Percentiles rank a stretch among this genome's conserved stretches.
phyloP scores from a whole-genome alignment of 2,888 invertebrate species.

The Sminthurinus aureus region DNA sequence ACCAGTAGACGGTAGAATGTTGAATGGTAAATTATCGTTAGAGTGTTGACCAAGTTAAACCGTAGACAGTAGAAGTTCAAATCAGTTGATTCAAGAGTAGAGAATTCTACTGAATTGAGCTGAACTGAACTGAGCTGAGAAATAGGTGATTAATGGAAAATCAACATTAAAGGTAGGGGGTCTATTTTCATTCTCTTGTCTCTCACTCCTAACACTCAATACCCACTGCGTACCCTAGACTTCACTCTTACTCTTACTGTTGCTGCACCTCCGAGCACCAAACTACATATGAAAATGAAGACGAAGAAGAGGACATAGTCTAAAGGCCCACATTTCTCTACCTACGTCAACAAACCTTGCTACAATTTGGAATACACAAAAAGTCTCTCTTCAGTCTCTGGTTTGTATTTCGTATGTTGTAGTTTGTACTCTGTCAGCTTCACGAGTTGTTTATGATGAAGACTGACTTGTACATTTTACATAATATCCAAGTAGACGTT shows the following conservation, averaged over 20 bases:
- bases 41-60: too few species aligned
- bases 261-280: background rate
- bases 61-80: background rate
- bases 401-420: too few species aligned
- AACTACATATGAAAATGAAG: background rate
- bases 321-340: background rate
- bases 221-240: too few species aligned
- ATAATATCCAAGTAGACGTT: background rate
- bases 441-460: slow-evolving; percentile 29
- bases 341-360: background rate
- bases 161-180: slow-evolving; percentile 42
- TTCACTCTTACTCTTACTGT: slow-evolving; percentile 27
- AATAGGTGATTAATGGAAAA: slow-evolving; percentile 45
- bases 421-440: slow-evolving; percentile 13
- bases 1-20: too few species aligned
- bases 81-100: background rate
- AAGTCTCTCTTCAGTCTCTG: too few species aligned
- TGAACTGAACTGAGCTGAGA: background rate
- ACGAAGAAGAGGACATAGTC: background rate
- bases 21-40: too few species aligned
- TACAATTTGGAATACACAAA: too few species aligned
- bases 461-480: background rate
- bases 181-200: slow-evolving; percentile 21
- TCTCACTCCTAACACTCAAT: background rate
- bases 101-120: background rate